Evolutionary conservation across 2,797 vertebrate species (phyloP).

Genomic region (Gila robusta): DNA sequence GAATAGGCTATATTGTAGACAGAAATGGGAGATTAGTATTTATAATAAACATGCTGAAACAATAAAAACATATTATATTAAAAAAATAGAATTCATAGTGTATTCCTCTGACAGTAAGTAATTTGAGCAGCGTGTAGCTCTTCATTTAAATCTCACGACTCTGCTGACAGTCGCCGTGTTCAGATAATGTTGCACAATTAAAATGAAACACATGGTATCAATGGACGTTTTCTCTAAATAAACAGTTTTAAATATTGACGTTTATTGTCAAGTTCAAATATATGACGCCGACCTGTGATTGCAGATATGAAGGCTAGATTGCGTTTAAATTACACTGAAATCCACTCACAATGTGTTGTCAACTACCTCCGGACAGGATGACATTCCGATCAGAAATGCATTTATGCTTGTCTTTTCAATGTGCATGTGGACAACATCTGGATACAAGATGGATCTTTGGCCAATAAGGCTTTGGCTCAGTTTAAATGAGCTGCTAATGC

Average conservation of each 20-base stretch:
- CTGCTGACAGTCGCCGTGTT: not conserved
- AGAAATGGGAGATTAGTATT: not conserved
- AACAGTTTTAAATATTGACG: not conserved
- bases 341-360: not conserved
- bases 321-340: not conserved
- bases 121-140: not conserved
- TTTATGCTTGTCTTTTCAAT: not conserved
- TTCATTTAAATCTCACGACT: not conserved
- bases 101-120: not conserved
- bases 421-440: not conserved
- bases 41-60: not conserved
- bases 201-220: not conserved
- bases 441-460: not conserved
- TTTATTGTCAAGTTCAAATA: not conserved
- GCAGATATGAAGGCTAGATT: not conserved
- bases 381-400: not conserved
- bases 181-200: not conserved
- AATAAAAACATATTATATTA: not conserved
- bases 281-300: not conserved
- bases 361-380: not conserved
- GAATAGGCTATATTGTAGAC: not conserved
- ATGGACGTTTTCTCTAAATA: no score
- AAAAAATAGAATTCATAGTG: no score
- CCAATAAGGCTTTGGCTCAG: not conserved
- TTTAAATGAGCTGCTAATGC: not conserved